Base-by-base conservation (phyloP, 1,140 invertebrate species). In the Dysdera silvatica region DNA sequence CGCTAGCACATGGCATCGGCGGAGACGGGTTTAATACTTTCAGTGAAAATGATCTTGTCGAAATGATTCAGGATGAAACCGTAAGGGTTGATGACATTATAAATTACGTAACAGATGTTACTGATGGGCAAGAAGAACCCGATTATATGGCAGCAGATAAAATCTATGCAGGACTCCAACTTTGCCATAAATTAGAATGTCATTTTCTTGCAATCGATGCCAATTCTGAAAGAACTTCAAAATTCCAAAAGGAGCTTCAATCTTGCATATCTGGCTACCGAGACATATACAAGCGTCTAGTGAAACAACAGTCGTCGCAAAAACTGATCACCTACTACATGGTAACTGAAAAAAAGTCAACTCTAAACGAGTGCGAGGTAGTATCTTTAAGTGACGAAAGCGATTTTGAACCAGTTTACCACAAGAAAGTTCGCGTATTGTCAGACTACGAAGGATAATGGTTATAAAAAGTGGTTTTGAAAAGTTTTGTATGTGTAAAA, bases 161-260 rank as follows among this genome's bases (percentile, higher is more conserved):
- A 20, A 47, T 57, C 7, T 47, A 57, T 32, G 23, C n/a, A 33
- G 55, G 41, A 28, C 24, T 47, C 23, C 40, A 47, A 28, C 5
- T 33, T 57, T 1, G 28, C 6, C 24, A 47, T 2, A 47, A 32
- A 57, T 57, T 32, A 14, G 8, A 58, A 58, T 23, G 26, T 14
- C 43, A 48, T 58, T 58, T 58, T 28, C 43, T 58, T 33, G 28
- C 4, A 58, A 37, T 49, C 16, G 43, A 58, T 49, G 28, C n/a
- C n/a, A 49, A 58, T 56, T 40, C 33, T 45, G 41, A 57, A 58
- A 58, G 45, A 35, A 29, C n/a, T 23, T 48, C 31, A 49, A 58
- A 48, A 58, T 58, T 35, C 43, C 31, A 58, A 29, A 58, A 58
- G 8, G 31, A 58, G 26, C 43, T 58, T 31, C 26, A 23, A 48